These are phyloP conservation scores for Bradypodion pumilum DNA, from an alignment of 2,797 vertebrate species.

Conservation along the genomic window DNA sequence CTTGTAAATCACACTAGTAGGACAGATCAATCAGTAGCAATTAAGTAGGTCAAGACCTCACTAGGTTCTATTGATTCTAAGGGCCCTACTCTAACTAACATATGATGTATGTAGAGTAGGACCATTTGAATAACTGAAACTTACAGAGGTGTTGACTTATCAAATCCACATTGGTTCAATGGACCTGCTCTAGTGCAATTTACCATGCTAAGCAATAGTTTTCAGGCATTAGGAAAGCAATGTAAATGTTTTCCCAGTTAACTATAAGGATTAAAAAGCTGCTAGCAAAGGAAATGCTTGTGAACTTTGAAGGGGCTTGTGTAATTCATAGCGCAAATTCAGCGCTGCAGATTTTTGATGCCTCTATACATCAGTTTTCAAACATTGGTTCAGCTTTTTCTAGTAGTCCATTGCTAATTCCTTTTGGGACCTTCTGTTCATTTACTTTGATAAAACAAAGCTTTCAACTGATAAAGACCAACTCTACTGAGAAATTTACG, in stretches of 20 bases:
- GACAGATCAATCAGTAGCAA: too few species aligned
- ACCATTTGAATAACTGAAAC: too few species aligned
- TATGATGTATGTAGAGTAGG: too few species aligned
- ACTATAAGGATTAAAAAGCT: background rate
- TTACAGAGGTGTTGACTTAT: too few species aligned
- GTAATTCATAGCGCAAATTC: background rate
- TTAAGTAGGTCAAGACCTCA: too few species aligned
- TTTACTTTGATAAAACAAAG: slow-evolving; percentile 15
- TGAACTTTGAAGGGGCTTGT: background rate
- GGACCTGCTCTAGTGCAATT: too few species aligned
- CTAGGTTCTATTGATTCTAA: too few species aligned
- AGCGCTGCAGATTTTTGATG: background rate
- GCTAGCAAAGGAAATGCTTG: background rate
- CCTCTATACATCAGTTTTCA: background rate
- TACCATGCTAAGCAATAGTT: too few species aligned
- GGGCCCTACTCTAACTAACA: too few species aligned
- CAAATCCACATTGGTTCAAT: too few species aligned
- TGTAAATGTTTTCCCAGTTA: background rate
- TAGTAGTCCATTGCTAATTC: slow-evolving; percentile 21
- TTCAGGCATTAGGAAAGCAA: too few species aligned
- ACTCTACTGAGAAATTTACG: background rate
- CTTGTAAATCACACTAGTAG: too few species aligned
- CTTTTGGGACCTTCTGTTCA: background rate
- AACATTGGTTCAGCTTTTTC: background rate
- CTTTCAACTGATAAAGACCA: slow-evolving; percentile 33